Evolutionary conservation across 1,140 invertebrate genomes (phyloP).

Genomic region (Bombus cullumanus): DNA sequence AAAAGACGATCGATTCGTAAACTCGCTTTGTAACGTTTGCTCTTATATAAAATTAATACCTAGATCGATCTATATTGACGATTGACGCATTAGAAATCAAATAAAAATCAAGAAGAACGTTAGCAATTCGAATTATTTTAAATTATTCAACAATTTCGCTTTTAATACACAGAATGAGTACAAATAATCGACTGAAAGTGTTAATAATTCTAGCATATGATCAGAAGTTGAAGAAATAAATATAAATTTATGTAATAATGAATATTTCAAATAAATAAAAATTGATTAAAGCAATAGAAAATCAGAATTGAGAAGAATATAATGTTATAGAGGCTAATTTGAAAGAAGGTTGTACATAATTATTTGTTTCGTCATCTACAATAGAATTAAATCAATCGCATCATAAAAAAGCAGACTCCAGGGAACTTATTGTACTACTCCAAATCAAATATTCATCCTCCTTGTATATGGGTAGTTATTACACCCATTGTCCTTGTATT

Average conservation of each 20-base stretch:
- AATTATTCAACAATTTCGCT: background rate
- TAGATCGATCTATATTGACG: background rate
- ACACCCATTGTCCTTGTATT: no score
- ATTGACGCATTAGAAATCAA: background rate
- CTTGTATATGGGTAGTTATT: no score
- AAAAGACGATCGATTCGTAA: background rate
- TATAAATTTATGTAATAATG: no score
- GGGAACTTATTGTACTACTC: background rate
- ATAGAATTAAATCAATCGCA: background rate
- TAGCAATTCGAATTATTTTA: background rate
- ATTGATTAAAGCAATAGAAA: no score
- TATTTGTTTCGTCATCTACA: no score
- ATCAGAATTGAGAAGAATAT: no score
- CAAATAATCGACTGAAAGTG: background rate
- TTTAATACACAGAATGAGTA: background rate
- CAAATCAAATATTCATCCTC: background rate
- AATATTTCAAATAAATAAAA: no score
- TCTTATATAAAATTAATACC: background rate
- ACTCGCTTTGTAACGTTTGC: background rate
- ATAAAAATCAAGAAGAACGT: background rate
- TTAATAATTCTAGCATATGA: background rate
- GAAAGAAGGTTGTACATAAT: no score
- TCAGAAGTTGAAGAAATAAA: background rate
- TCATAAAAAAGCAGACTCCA: background rate
- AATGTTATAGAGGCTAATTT: no score